Evolutionary conservation across 2,113 vertebrate species (phyloP).

Genomic region (Chionodraco myersi): DNA sequence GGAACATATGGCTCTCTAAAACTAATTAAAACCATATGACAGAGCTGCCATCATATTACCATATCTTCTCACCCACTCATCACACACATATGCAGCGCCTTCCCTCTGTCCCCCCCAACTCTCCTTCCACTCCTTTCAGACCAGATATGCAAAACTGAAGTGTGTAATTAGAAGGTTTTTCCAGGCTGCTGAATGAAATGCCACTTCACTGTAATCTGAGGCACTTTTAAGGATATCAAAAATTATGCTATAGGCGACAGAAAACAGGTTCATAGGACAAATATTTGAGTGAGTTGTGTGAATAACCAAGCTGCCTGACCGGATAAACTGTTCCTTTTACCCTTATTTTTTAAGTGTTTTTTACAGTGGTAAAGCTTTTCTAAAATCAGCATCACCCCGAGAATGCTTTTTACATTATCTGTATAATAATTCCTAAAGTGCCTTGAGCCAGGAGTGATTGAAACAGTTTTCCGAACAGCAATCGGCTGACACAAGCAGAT

Average conservation of each 20-base stretch:
- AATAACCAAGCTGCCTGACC: neutral
- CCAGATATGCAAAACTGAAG: constrained; percentile 5
- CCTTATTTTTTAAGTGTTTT: too few species aligned
- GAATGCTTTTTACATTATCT: constrained; percentile 7
- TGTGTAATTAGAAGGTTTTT: constrained; percentile 19
- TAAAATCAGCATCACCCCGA: neutral
- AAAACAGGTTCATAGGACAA: neutral
- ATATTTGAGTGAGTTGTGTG: constrained; percentile 10
- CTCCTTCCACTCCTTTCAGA: constrained; percentile 11
- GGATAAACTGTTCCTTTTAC: neutral
- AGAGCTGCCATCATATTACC: constrained; percentile 50
- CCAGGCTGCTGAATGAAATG: constrained; percentile 19
- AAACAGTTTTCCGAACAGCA: neutral
- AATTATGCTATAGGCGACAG: neutral
- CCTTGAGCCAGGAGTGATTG: neutral
- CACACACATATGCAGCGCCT: constrained; percentile 21
- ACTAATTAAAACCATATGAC: constrained; percentile 69
- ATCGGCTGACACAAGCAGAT: neutral
- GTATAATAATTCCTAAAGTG: constrained; percentile 7
- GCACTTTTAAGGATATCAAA: neutral
- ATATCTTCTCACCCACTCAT: constrained; percentile 18
- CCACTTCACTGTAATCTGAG: constrained; percentile 22
- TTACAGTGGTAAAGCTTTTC: neutral
- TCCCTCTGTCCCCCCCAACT: neutral
- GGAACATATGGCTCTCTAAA: constrained; percentile 63